Conservation (phyloP, 1,140 invertebrate species). For the Microplitis mediator region DNA sequence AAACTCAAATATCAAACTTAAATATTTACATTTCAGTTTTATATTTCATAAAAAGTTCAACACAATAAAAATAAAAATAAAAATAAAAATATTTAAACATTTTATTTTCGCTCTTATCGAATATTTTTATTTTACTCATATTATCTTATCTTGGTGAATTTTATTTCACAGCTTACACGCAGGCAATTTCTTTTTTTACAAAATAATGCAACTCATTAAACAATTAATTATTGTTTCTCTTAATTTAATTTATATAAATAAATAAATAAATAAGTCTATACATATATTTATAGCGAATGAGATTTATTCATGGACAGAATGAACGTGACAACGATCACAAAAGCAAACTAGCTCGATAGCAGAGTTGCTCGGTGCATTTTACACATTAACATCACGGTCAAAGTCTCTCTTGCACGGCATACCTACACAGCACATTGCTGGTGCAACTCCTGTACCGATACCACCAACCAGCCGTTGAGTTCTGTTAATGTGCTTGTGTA, state of each 20-base stretch:
- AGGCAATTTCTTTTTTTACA: too few relatives aligned
- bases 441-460: neutral
- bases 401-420: neutral
- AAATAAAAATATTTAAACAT: too few relatives aligned
- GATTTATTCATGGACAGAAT: neutral
- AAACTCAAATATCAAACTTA: too few relatives aligned
- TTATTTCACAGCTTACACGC: neutral
- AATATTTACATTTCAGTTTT: too few relatives aligned
- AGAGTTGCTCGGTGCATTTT: constrained; percentile 21
- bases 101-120: too few relatives aligned
- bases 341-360: constrained; percentile 20
- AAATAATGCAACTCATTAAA: neutral
- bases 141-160: too few relatives aligned
- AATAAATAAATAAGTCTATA: neutral
- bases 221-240: neutral
- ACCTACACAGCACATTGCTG: neutral
- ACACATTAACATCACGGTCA: constrained; percentile 17
- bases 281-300: neutral
- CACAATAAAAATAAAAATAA: too few relatives aligned
- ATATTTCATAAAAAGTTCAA: too few relatives aligned
- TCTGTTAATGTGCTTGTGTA: too few relatives aligned
- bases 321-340: constrained; percentile 9
- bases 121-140: too few relatives aligned
- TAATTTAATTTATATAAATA: neutral
- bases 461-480: neutral